Evolutionary conservation across 1,140 invertebrate genomes (phyloP), one percentile per base, ranked within the genome.

Genomic region (Whitmania pigra): DNA sequence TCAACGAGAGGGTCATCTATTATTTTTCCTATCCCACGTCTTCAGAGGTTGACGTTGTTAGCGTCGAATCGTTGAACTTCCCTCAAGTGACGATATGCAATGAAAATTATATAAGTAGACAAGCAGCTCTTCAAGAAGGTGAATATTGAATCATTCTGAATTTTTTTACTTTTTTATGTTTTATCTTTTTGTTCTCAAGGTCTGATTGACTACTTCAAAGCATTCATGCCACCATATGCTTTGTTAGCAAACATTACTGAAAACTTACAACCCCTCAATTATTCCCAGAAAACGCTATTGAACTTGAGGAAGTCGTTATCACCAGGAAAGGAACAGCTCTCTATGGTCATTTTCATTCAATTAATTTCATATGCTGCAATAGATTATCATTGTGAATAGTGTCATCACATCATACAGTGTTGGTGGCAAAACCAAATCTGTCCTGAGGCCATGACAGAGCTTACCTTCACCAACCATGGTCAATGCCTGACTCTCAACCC

Each of bases 31-130:
- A 54, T 13, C 9, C 71, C 20, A 60, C 71, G n/a, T 27, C 22
- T 18, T 29, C 53, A 27, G 71, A 71, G 13, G 18, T 71, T 18
- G 53, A 53, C 11, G 2, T 60, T 9, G 27, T 22, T 9, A 36
- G 2, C 53, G 27, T 20, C 22, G 29, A 53, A 27, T 40, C 53
- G 5, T 4, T 71, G n/a, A 11, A 27, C n/a, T 71, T 71, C 55
- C 71, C 71, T 20, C 40, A 27, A n/a, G 71, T 71, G 22, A 71
- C 71, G 29, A 63, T 71, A 15, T 71, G 71, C 55, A 71, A 36
- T 25, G 53, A 71, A 27, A 68, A 68, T 40, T 63, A 7, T 18
- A 63, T 63, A 6, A 63, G 22, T 2, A 25, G 22, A 63, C 22
- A 31, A 6, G 57, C 20, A 13, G 57, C 22, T 25, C 11, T 20